Conservation (phyloP, 2,113 vertebrate genomes). For the Isurus oxyrinchus region DNA sequence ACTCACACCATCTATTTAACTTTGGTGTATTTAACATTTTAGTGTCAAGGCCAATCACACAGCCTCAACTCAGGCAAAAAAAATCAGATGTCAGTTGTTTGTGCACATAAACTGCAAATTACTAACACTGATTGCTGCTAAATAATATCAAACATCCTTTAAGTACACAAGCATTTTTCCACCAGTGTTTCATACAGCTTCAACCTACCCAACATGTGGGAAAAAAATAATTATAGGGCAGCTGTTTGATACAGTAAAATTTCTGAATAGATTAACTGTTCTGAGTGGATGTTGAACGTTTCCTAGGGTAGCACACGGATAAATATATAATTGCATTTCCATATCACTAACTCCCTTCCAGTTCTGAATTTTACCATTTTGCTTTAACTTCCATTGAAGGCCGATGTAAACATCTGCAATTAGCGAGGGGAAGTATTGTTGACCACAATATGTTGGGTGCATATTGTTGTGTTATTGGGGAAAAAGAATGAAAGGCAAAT, state of each 20-base stretch:
- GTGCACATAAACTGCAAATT: neutral
- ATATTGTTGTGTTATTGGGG: neutral
- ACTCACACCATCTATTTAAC: neutral
- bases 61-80: neutral
- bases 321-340: neutral
- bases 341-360: neutral
- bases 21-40: neutral
- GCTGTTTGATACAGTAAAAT: neutral
- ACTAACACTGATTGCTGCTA: conserved; percentile 1
- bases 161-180: neutral
- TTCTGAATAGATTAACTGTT: neutral
- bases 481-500: neutral
- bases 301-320: neutral
- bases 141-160: neutral
- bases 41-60: neutral
- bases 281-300: neutral
- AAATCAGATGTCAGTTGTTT: neutral
- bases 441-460: neutral
- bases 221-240: neutral
- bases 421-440: neutral
- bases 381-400: neutral
- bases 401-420: neutral
- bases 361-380: neutral
- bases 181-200: neutral
- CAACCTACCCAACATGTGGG: neutral